Evolutionary conservation across 2,888 invertebrate species (phyloP), one percentile per base, ranked within the genome.

Genomic region (Eulithis testata): DNA sequence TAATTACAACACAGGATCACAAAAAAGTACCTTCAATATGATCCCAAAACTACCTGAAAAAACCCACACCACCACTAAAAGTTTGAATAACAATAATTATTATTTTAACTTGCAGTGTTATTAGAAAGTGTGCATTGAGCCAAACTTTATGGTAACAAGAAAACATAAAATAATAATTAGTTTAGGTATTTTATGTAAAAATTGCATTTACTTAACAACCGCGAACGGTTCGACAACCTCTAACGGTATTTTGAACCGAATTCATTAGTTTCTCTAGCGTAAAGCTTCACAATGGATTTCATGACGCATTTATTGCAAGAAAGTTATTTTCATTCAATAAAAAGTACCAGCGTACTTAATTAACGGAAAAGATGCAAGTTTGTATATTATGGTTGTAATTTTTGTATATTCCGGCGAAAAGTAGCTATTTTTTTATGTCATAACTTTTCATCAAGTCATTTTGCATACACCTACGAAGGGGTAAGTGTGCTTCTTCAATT

Each of bases 221-320:
- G 79, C 76, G 75, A 81, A 79, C 73, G 76, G 89, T 83, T 80
- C 88, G 76, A 82, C 81, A 84, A 89, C 85, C 88, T 86, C 79
- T 90, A 90, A 90, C 91, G 90, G 90, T 86, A 83, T 79, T 84
- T 76, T 80, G 85, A 86, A 83, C 87, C 81, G 82, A 85, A 87
- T 89, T 84, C 79, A 80, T 83, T 81, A 75, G 78, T 80, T 77
- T 77, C 76, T 73, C 72, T 72, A 71, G 67, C 72, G 73, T 73
- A 61, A 31, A 31, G 69, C 65, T 71, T 61, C 59, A 64, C 65
- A 60, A 60, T 70, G 69, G 66, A 68, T 72, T 72, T 65, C 54
- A 49, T 21, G 21, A 49, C 11, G 11, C 9, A 1, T 47, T 47
- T 47, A 14, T 47, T 47, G 49, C 11, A 49, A 12, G 11, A 9